Conservation (phyloP, 2,113 vertebrate genomes). For the Pogona vitticeps region DNA sequence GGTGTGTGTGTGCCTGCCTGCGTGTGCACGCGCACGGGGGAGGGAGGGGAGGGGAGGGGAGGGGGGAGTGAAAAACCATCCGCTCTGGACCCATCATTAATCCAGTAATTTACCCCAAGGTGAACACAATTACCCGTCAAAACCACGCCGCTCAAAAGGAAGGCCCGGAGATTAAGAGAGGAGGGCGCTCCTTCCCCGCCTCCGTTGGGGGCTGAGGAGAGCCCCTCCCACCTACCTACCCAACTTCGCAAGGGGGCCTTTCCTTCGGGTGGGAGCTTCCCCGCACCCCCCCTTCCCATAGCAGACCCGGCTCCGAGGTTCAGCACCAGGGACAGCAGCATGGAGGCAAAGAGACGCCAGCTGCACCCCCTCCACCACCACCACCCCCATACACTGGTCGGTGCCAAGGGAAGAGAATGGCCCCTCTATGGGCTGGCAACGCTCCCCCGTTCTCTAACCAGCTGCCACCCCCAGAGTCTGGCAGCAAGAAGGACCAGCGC, state of each 20-base stretch:
- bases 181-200: not conserved
- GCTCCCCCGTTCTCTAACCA: not conserved
- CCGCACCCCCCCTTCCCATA: not conserved
- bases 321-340: not conserved
- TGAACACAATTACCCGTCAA: not conserved
- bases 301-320: not conserved
- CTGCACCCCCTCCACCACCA: not conserved
- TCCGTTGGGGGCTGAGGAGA: no score
- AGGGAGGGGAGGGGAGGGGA: no score
- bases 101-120: not conserved
- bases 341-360: fast-evolving
- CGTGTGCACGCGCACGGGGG: not conserved
- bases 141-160: not conserved
- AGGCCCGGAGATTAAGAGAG: no score
- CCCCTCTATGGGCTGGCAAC: not conserved
- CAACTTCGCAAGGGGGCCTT: not conserved
- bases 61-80: not conserved
- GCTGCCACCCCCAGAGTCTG: conserved; percentile 12
- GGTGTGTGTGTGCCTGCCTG: not conserved
- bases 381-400: no score
- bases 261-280: not conserved
- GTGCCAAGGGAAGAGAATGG: not conserved
- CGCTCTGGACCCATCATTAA: not conserved
- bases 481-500: not conserved
- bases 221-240: not conserved